Evolutionary conservation across 2,797 vertebrate genomes (phyloP).

Genomic region (Buceros bicornis): DNA sequence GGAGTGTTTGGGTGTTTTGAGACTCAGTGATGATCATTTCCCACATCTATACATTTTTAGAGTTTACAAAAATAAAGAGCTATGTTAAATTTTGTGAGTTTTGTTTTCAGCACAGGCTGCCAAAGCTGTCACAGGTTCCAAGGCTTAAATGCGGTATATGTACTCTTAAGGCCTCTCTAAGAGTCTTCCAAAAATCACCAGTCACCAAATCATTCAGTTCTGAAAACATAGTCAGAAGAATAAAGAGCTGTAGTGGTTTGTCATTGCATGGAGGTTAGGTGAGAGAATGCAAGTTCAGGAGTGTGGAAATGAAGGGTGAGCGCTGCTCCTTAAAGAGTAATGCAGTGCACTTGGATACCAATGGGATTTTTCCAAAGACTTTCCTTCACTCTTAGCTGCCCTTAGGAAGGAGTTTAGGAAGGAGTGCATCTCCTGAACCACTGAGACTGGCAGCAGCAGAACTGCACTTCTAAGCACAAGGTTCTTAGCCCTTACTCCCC

Average conservation of each 20-base stretch:
- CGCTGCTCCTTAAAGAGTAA: neutral
- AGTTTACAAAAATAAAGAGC: neutral
- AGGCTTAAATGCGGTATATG: neutral
- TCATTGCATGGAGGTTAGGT: neutral
- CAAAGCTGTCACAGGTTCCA: neutral
- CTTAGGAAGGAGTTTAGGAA: neutral
- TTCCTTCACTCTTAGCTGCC: neutral
- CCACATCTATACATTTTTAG: neutral
- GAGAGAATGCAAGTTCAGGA: neutral
- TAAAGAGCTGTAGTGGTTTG: neutral
- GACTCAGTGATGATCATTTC: neutral
- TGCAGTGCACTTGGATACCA: neutral
- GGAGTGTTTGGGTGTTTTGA: neutral
- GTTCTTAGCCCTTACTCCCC: neutral
- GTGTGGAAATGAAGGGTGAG: neutral
- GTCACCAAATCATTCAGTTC: neutral
- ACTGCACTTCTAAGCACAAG: fast-evolving
- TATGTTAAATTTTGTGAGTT: neutral
- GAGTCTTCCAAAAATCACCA: neutral
- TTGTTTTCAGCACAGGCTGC: neutral
- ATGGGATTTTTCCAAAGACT: neutral
- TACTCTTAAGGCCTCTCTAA: neutral
- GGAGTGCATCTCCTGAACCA: neutral
- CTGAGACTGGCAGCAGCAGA: neutral
- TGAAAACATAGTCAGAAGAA: neutral